Evolutionary conservation across 2,113 vertebrate genomes (phyloP).

Genomic region (Dasyornis broadbenti): DNA sequence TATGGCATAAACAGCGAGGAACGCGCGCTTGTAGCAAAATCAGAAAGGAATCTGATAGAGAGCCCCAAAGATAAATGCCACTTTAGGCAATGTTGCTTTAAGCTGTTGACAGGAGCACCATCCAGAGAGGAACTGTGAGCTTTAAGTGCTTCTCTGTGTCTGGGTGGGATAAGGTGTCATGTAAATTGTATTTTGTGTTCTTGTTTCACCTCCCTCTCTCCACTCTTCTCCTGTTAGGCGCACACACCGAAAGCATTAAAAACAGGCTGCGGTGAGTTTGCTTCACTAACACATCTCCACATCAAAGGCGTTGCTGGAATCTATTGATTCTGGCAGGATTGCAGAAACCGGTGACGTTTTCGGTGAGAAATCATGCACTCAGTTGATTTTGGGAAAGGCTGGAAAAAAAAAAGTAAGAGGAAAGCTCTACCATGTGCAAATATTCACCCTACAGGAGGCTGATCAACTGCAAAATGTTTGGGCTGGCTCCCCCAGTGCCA

Average conservation of each 20-base stretch:
- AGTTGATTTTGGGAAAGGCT: background rate
- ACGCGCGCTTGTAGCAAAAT: background rate
- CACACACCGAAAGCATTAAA: background rate
- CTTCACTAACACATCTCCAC: background rate
- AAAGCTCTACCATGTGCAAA: background rate
- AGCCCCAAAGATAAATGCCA: constrained; percentile 48
- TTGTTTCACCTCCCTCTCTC: constrained; percentile 14
- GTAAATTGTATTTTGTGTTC: background rate
- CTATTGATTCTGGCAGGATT: constrained; percentile 20
- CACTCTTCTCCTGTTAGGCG: background rate
- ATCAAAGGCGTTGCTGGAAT: background rate
- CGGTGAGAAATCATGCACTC: constrained; percentile 25
- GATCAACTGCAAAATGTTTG: background rate
- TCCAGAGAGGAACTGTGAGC: constrained; percentile 13
- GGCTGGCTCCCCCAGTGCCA: background rate
- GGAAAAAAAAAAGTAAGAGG: background rate
- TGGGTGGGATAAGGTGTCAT: constrained; percentile 46
- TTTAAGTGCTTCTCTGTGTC: constrained; percentile 19
- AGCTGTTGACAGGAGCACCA: constrained; percentile 55
- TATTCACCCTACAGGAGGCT: background rate
- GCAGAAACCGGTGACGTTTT: background rate
- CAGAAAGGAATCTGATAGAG: constrained; percentile 57
- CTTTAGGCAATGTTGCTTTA: constrained; percentile 44
- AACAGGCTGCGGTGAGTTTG: background rate
- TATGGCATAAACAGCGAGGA: background rate